These are phyloP conservation scores for Diabrotica virgifera DNA, from an alignment of 1,140 invertebrate species.

Conservation along the genomic window DNA sequence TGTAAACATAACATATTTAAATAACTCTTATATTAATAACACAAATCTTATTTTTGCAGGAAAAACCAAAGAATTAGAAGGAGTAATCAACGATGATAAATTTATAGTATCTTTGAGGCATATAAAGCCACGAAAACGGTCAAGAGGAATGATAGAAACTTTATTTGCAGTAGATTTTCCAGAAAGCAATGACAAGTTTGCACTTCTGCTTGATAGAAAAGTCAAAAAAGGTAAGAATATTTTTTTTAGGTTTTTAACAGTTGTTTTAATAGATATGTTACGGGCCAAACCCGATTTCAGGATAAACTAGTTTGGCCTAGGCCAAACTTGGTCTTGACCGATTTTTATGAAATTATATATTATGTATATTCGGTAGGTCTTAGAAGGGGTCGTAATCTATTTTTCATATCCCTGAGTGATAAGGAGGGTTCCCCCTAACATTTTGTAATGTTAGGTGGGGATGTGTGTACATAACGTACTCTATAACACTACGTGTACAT, in stretches of 20 bases:
- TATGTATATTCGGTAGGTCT: no score
- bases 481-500: no score
- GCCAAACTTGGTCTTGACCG: no score
- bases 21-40: neutral
- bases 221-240: slow-evolving; percentile 58
- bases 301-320: no score
- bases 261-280: neutral
- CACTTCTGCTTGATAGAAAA: slow-evolving; percentile 62
- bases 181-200: slow-evolving; percentile 60
- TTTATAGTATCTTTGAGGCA: slow-evolving; percentile 62
- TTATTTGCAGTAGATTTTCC: slow-evolving; percentile 64
- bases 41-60: slow-evolving; percentile 50
- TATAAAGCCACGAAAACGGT: slow-evolving; percentile 56
- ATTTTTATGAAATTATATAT: no score
- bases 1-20: neutral
- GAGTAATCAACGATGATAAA: slow-evolving; percentile 57
- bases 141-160: slow-evolving; percentile 55
- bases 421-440: no score
- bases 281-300: neutral
- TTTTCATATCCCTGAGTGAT: no score
- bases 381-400: no score
- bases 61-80: slow-evolving; percentile 55
- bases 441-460: no score
- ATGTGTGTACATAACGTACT: no score
- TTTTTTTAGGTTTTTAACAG: neutral